phyloP scores from a whole-genome alignment of 1,140 invertebrate species.

The Oppia nitens region DNA sequence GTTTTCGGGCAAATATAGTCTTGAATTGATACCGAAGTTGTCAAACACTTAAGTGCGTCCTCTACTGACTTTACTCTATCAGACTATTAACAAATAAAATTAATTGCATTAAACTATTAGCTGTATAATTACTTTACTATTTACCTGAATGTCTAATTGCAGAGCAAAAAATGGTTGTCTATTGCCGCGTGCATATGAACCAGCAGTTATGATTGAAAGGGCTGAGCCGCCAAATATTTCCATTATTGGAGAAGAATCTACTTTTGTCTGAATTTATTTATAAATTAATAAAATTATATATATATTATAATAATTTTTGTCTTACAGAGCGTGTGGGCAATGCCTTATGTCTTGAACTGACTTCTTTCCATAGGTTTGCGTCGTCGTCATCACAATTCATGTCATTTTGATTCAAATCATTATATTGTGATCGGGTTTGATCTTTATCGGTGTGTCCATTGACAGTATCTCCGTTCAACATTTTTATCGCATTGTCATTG shows the following conservation, averaged over 20 bases:
- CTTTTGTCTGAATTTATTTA: conserved; percentile 37
- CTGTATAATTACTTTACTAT: no score
- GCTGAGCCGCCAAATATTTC: conserved; percentile 81
- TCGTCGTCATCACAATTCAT: conserved; percentile 24
- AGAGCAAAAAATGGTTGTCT: conserved; percentile 86
- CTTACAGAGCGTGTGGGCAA: conserved; percentile 51
- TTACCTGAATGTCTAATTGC: conserved; percentile 80
- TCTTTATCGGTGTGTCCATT: conserved; percentile 24
- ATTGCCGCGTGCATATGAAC: conserved; percentile 39
- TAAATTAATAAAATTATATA: neutral
- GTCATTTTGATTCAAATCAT: conserved; percentile 33
- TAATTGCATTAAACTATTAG: no score
- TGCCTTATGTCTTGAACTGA: conserved; percentile 61
- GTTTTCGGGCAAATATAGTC: conserved; percentile 64
- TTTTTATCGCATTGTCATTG: neutral
- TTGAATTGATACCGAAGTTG: conserved; percentile 59
- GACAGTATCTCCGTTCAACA: conserved; percentile 38
- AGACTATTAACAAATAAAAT: conserved; percentile 56
- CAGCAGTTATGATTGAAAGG: conserved; percentile 57
- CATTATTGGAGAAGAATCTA: conserved; percentile 66
- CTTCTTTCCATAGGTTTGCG: conserved; percentile 43
- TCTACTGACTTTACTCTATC: conserved; percentile 43
- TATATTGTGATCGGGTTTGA: neutral
- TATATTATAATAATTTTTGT: neutral
- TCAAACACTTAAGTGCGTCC: conserved; percentile 66